Evolutionary conservation across 37 sponge, comb jelly and placozoan species (phyloP), one percentile per base, ranked within the genome.

Genomic region (Chondrilla cf. caribensis): DNA sequence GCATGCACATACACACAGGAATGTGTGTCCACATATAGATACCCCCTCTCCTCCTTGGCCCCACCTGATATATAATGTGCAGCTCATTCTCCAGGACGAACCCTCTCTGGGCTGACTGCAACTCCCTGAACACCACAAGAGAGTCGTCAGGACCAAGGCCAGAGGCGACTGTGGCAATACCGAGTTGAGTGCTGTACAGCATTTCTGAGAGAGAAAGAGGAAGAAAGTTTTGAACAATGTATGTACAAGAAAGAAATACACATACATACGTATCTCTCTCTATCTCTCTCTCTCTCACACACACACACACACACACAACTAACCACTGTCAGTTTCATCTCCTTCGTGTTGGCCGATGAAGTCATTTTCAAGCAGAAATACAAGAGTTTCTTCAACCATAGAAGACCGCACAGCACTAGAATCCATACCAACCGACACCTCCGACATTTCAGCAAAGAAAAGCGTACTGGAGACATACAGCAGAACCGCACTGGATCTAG

Each of bases 31-130:
- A n/a, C 19, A 65, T 14, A n/a, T 65, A n/a, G 8, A 65, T n/a
- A 65, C 67, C 14, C 14, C 14, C 28, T 65, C 19, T 65, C 9
- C 22, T 14, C 67, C 9, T n/a, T n/a, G n/a, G n/a, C n/a, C n/a
- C n/a, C 75, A 95, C 96, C 87, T 88, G 84, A 75, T 94, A 99
- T 32, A 99, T 89, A 54, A 96, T 84, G 79, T 99, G 99, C 73
- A 99, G 90, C 58, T 99, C 99, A 85, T 92, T 96, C 70, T 99
- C 97, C 79, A 99, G 82, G 38, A 94, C 97, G 85, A 99, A 94
- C 41, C 62, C 79, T 60, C 73, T 71, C 42, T 93, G 79, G 15
- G 99, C 99, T 44, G 87, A 87, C 60, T 86, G 84, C 31, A 99
- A 85, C 68, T 99, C 97, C 29, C 41, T 22, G 25, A 99, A 86